These are phyloP conservation scores for Drepana falcataria DNA, from an alignment of 2,888 invertebrate genomes.

Conservation along the genomic window DNA sequence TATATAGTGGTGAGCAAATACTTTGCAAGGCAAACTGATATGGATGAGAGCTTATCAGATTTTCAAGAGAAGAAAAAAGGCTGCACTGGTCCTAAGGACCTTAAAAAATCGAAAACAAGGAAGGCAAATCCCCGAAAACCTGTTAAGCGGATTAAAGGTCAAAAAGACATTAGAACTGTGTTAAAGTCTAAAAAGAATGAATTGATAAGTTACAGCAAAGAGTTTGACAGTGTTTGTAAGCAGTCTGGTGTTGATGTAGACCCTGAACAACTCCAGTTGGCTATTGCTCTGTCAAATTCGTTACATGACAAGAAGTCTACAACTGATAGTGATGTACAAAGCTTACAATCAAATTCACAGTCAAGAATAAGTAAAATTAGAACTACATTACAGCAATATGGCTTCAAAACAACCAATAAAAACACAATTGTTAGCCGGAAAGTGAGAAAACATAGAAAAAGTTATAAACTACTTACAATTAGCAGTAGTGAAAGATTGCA, in stretches of 20 bases:
- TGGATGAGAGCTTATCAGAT: slow-evolving; percentile 65
- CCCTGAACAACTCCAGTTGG: slow-evolving; percentile 82
- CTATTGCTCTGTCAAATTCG: slow-evolving; percentile 82
- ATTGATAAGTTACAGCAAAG: slow-evolving; percentile 53
- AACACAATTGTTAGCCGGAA: slow-evolving; percentile 34
- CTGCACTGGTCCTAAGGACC: slow-evolving; percentile 39
- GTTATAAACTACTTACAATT: slow-evolving; percentile 46
- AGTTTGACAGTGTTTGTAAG: slow-evolving; percentile 63
- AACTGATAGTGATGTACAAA: slow-evolving; percentile 12
- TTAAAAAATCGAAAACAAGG: slow-evolving; percentile 20
- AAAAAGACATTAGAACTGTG: slow-evolving; percentile 59
- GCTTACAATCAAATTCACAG: slow-evolving; percentile 28
- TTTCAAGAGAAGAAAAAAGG: slow-evolving; percentile 54
- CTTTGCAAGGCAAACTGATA: slow-evolving; percentile 41
- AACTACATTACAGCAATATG: slow-evolving; percentile 80
- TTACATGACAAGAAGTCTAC: slow-evolving; percentile 30
- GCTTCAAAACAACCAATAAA: slow-evolving; percentile 70
- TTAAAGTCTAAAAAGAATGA: slow-evolving; percentile 57
- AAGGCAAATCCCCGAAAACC: slow-evolving; percentile 31
- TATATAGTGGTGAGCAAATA: slow-evolving; percentile 55
- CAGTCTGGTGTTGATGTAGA: slow-evolving; percentile 75
- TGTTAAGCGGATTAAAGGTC: slow-evolving; percentile 44
- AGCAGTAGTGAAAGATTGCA: slow-evolving; percentile 47
- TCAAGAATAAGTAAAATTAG: slow-evolving; percentile 58
- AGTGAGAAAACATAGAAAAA: slow-evolving; percentile 34